Percentiles rank a stretch among this genome's conserved stretches.
Evolutionary conservation across 1,140 invertebrate species (phyloP).

Genomic region (Yoshiicerus persimilis): DNA sequence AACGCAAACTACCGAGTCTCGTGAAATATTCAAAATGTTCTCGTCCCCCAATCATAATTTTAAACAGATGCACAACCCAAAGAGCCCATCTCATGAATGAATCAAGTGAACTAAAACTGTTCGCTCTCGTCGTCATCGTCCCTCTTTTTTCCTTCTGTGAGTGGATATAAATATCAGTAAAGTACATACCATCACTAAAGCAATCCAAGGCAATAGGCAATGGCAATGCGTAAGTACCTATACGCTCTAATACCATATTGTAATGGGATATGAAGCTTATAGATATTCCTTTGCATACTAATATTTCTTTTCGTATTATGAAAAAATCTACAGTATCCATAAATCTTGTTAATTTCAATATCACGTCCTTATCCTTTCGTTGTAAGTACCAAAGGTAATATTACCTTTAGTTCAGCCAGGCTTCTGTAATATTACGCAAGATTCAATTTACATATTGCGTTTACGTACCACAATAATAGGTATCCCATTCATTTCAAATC

Average conservation of each 20-base stretch:
- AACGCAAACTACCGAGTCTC: not conserved
- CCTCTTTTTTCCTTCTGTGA: not conserved
- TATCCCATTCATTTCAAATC: not conserved
- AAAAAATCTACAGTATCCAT: constrained; percentile 31
- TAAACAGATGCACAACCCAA: constrained; percentile 40
- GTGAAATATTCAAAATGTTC: constrained; percentile 42
- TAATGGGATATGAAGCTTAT: not conserved
- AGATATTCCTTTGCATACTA: not conserved
- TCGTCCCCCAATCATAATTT: constrained; percentile 41
- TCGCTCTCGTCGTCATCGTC: not conserved
- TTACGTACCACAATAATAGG: not conserved
- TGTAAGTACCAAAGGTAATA: no score
- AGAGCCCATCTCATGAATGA: constrained; percentile 42
- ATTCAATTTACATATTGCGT: not conserved
- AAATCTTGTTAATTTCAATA: constrained; percentile 43
- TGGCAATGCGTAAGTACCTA: not conserved
- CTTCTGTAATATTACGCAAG: not conserved
- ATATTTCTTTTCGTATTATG: constrained; percentile 26
- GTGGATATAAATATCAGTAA: not conserved
- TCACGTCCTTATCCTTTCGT: not conserved
- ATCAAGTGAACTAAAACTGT: constrained; percentile 28
- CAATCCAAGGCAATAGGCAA: not conserved
- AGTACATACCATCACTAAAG: not conserved
- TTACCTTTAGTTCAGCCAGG: not conserved
- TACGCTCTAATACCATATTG: not conserved